These are phyloP conservation scores for Tiaroga cobitis DNA, from an alignment of 2,797 vertebrate genomes.

Conservation along the genomic window DNA sequence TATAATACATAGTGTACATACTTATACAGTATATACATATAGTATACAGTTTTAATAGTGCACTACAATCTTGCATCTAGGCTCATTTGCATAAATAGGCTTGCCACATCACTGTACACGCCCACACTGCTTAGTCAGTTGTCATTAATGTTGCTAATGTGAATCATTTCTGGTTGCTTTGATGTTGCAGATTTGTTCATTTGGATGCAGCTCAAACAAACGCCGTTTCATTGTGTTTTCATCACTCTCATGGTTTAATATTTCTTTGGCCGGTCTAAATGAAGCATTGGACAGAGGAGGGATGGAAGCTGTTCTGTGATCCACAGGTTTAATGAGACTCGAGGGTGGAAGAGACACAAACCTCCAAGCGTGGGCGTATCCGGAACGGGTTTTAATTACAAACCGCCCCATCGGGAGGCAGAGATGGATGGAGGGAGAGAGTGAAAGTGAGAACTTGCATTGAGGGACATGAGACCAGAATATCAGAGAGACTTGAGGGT, in stretches of 20 bases:
- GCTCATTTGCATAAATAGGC: not conserved
- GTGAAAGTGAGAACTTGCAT: not conserved
- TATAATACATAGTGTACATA: not conserved
- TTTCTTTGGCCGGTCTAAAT: not conserved
- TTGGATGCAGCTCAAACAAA: not conserved
- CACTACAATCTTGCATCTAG: not conserved
- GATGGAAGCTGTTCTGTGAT: conserved; percentile 4
- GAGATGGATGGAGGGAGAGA: not conserved
- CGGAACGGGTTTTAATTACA: conserved; percentile 42
- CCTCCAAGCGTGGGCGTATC: not conserved
- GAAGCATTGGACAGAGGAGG: not conserved
- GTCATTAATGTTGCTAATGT: not conserved
- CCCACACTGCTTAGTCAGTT: not conserved
- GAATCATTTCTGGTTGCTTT: not conserved
- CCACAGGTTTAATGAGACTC: conserved; percentile 37
- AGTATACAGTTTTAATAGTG: not conserved
- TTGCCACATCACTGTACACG: not conserved
- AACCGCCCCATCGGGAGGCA: conserved; percentile 2
- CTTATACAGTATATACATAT: too few species aligned
- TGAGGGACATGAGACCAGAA: not conserved
- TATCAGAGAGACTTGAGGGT: not conserved
- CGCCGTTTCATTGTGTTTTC: not conserved
- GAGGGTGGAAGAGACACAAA: not conserved
- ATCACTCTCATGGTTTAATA: not conserved
- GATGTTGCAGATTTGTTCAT: not conserved